Base-by-base conservation (phyloP, 2,113 vertebrate species). In the Triplophysa tibetana region DNA sequence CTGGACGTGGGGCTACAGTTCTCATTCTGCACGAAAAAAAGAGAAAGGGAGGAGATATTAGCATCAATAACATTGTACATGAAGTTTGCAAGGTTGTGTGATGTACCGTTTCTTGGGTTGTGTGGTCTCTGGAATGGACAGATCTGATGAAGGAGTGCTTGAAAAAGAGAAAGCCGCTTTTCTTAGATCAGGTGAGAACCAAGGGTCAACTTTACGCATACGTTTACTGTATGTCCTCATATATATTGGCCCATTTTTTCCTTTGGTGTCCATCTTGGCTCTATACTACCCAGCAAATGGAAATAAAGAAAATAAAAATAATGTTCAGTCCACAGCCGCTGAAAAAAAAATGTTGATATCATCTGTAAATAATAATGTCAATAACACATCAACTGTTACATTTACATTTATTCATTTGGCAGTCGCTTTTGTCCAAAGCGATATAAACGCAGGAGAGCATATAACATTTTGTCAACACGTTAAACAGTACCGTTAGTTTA, bases 101-200 rank as follows among this genome's bases (percentile, higher is more conserved):
- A 38, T 76, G 0, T 75, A 91, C 90, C 88, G 82, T 21, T 4
- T 70, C 1, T 54, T 17, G 1, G 80, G 62, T 63, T 78, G 81
- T 0, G 62, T 2, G 8, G 24, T 3, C 43, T 92, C 89, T 38
- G 67, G 56, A 0, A 84, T 16, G 1, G 92, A 90, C 10, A 13
- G 11, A 13, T 92, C 91, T 0, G 83, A 85, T 0, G 88, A 90
- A 0, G 1, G 0, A 0, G 88, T 85, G 86, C 84, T 92, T 11
- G 92, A 91, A 76, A 93, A 94, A 50, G 78, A 91, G 70, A 93
- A 94, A 16, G 63, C 86, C 41, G 70, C 61, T 33, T 88, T 92
- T 6, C 82, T 88, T 78, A 84, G 45, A 2, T 90, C 85, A 0
- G 88, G 90, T 0, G 83, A 87, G 10, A 94, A 45, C 92, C 93